These are phyloP conservation scores for Dryadula phaetusa DNA, from an alignment of 2,888 invertebrate genomes.

Conservation along the genomic window DNA sequence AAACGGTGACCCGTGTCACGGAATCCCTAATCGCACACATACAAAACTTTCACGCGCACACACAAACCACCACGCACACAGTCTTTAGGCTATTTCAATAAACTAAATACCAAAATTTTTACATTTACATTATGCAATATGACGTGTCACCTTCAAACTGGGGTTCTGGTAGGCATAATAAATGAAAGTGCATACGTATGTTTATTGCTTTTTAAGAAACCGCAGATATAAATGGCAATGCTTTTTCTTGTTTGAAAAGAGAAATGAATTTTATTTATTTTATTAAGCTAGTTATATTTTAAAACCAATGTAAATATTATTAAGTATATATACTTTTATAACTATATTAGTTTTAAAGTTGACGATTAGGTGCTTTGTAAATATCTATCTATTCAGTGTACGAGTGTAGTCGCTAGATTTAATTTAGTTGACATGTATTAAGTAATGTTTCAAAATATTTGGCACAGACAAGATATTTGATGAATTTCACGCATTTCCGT, in stretches of 20 bases:
- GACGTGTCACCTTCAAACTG: slow-evolving; percentile 22
- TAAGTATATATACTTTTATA: not conserved
- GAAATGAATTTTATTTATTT: slow-evolving; percentile 15
- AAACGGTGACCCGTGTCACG: slow-evolving; percentile 84
- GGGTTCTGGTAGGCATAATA: slow-evolving; percentile 32
- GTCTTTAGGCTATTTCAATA: slow-evolving; percentile 14
- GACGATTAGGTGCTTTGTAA: not conserved
- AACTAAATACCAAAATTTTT: slow-evolving; percentile 24
- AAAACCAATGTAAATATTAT: not conserved
- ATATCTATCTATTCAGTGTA: not conserved
- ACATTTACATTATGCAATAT: slow-evolving; percentile 38
- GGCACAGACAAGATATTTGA: slow-evolving; percentile 14
- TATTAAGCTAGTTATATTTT: not conserved
- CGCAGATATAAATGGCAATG: not conserved
- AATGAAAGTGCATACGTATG: slow-evolving; percentile 36
- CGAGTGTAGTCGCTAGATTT: slow-evolving; percentile 14
- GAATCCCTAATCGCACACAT: slow-evolving; percentile 79
- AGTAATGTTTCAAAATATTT: slow-evolving; percentile 23
- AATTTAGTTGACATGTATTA: slow-evolving; percentile 25
- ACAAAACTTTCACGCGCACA: slow-evolving; percentile 60
- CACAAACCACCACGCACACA: slow-evolving; percentile 50
- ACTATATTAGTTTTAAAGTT: not conserved
- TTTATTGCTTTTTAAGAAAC: slow-evolving; percentile 26
- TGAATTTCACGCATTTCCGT: slow-evolving; percentile 27
- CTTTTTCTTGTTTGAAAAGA: slow-evolving; percentile 17